phyloP scores from a whole-genome alignment of 2,797 vertebrate genomes.

The Crocodylus rhombifer region DNA sequence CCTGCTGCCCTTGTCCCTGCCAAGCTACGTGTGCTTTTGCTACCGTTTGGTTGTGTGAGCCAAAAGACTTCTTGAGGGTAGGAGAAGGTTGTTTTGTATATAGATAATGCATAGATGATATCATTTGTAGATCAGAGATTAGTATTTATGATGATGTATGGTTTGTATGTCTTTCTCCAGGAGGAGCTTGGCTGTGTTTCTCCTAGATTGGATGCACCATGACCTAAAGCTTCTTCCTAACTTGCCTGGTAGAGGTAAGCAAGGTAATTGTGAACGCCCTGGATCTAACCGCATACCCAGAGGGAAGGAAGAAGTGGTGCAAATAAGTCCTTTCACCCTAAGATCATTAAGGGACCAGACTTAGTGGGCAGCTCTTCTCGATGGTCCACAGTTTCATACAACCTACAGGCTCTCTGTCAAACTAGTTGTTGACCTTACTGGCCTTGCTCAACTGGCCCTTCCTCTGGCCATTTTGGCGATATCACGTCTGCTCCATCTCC shows the following conservation, averaged over 20 bases:
- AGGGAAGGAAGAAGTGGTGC: background rate
- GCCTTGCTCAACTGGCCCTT: fast-evolving
- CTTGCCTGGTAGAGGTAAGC: background rate
- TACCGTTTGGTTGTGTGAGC: fast-evolving
- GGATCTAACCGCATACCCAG: background rate
- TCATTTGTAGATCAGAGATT: too few relatives aligned
- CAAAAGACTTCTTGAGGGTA: fast-evolving
- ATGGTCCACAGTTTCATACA: background rate
- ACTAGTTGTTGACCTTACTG: background rate
- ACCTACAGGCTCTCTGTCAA: background rate
- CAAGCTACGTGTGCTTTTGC: background rate
- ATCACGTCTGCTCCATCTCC: background rate
- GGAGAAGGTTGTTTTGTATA: background rate
- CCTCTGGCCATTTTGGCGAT: background rate
- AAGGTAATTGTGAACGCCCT: fast-evolving
- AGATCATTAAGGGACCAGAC: background rate
- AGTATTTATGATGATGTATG: too few relatives aligned
- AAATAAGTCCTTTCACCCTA: background rate
- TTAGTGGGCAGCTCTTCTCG: background rate
- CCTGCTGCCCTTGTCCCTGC: fast-evolving
- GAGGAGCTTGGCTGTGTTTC: background rate
- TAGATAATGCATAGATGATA: too few relatives aligned
- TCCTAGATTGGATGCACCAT: too few relatives aligned
- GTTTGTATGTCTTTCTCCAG: too few relatives aligned
- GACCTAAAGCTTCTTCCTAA: background rate